These are phyloP conservation scores for Tachypleus tridentatus DNA, from an alignment of 1,140 invertebrate species.

Conservation along the genomic window DNA sequence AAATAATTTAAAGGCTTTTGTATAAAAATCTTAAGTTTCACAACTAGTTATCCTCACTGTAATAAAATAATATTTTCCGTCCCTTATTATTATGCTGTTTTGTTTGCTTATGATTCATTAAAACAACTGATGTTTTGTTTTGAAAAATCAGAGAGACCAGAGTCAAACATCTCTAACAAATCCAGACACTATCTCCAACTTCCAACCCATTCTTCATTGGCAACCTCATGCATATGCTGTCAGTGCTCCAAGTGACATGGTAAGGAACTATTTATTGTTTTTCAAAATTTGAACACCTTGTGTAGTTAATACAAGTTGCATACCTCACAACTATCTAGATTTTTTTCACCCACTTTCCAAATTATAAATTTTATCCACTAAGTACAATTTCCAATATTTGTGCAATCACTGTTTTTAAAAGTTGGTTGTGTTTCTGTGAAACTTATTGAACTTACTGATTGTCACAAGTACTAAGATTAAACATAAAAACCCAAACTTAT, in stretches of 20 bases:
- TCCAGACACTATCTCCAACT: constrained; percentile 9
- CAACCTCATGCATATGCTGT: constrained; percentile 15
- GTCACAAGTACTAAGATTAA: too few species aligned
- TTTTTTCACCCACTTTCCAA: too few species aligned
- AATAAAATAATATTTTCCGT: neutral
- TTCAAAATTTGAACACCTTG: too few species aligned
- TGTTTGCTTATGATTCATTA: neutral
- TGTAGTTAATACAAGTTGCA: too few species aligned
- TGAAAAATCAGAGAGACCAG: neutral
- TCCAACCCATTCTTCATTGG: constrained; percentile 8
- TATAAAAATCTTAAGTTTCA: neutral
- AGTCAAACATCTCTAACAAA: neutral
- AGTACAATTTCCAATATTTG: too few species aligned
- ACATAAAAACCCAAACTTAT: too few species aligned
- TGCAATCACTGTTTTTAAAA: too few species aligned
- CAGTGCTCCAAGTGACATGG: constrained; percentile 19
- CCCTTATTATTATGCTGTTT: neutral
- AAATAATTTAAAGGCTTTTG: too few species aligned
- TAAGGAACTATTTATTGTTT: neutral
- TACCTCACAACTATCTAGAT: too few species aligned
- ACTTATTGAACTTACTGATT: too few species aligned
- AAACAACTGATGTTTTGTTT: neutral
- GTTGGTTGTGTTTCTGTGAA: too few species aligned
- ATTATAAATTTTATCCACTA: too few species aligned
- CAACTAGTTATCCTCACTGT: neutral